These are phyloP conservation scores for Cyprinodon diabolis DNA, from an alignment of 2,797 vertebrate species.

Conservation along the genomic window DNA sequence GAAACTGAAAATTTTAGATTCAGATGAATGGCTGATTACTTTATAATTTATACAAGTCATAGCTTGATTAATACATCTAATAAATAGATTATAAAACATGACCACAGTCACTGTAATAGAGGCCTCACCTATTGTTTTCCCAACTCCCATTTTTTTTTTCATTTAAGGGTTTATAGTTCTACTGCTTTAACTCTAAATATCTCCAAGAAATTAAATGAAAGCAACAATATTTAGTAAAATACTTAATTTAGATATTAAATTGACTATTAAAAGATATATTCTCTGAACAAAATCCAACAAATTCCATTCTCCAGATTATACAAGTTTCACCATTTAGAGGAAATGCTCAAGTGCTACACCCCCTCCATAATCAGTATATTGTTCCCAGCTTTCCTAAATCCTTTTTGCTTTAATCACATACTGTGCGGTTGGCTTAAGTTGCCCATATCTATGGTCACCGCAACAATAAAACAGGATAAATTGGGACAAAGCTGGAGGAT, in stretches of 20 bases:
- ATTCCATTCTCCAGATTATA: background rate
- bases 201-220: background rate
- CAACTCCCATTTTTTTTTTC: background rate
- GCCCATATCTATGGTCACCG: background rate
- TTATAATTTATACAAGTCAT: background rate
- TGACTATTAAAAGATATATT: background rate
- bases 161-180: background rate
- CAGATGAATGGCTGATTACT: background rate
- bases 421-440: background rate
- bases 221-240: background rate
- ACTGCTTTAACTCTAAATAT: background rate
- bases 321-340: background rate
- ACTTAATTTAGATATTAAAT: background rate
- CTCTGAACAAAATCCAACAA: background rate
- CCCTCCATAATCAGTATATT: background rate
- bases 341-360: background rate
- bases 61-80: background rate
- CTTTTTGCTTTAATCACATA: background rate
- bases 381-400: background rate
- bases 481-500: background rate
- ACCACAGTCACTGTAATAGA: background rate
- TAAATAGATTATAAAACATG: background rate
- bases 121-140: background rate
- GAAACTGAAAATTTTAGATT: background rate
- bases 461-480: background rate